A percentile compares a stretch with the other conserved stretches of the same genome.
Conservation (phyloP, 30 jellyfish, hydroid and myxozoan genomes). For the Mastigias papua region DNA sequence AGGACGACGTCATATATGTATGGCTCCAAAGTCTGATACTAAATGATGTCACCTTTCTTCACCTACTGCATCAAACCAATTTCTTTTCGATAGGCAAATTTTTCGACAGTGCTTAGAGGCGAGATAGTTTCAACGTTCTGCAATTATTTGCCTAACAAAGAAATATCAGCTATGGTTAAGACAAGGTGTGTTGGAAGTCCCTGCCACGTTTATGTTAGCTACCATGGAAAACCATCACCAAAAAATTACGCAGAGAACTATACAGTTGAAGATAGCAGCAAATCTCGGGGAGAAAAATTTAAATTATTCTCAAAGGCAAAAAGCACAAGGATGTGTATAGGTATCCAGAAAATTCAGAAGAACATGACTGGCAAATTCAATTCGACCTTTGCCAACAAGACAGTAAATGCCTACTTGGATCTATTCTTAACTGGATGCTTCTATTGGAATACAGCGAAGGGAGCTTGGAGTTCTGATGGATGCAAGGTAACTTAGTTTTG, state of each 20-base stretch:
- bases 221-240: not conserved
- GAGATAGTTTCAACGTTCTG: not conserved
- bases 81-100: constrained; percentile 10
- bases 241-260: not conserved
- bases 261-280: not conserved
- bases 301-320: not conserved
- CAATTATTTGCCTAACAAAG: constrained; percentile 21
- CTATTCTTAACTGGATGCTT: constrained; percentile 65
- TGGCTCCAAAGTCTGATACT: too few species aligned
- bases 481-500: too few species aligned
- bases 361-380: not conserved
- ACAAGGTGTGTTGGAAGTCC: constrained; percentile 28
- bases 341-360: not conserved
- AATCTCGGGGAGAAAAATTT: not conserved
- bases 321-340: not conserved
- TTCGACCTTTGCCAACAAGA: too few species aligned
- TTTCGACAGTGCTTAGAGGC: not conserved
- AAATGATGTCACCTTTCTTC: too few species aligned
- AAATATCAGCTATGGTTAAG: constrained; percentile 2
- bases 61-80: too few species aligned
- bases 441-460: constrained; percentile 56
- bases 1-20: too few species aligned
- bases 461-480: constrained; percentile 77
- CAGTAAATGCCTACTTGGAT: constrained; percentile 15
- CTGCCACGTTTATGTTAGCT: constrained; percentile 9